A percentile compares a stretch with the other conserved stretches of the same genome.
Conservation (phyloP, 2,797 vertebrate species). For the Dromococcyx pavoninus region DNA sequence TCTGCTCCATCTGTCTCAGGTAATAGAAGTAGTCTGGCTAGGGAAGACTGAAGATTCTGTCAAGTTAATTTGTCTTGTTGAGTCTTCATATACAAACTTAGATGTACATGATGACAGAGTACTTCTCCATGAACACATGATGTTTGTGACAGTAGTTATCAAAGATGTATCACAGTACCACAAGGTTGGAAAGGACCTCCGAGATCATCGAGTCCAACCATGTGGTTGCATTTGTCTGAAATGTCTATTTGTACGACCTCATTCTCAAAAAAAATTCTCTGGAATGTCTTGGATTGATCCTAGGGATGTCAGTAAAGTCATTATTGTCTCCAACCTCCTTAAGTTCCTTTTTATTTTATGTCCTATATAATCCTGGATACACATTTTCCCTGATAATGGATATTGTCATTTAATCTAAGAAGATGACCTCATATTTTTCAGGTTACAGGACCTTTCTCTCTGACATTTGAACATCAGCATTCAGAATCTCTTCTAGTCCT, state of each 20-base stretch:
- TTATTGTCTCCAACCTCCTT: not conserved
- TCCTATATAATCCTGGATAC: not conserved
- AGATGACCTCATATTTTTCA: not conserved
- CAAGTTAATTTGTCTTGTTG: not conserved
- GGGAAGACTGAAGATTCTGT: not conserved
- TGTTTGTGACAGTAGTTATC: not conserved
- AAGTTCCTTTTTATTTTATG: not conserved
- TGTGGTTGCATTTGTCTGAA: not conserved
- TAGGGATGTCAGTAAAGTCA: not conserved
- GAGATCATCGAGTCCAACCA: too few relatives aligned
- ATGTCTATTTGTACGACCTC: not conserved
- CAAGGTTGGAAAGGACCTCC: too few relatives aligned
- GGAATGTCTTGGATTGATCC: not conserved
- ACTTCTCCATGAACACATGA: not conserved
- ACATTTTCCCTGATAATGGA: not conserved
- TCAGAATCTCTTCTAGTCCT: not conserved
- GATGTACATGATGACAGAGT: not conserved
- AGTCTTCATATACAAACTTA: not conserved
- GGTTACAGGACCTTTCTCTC: not conserved
- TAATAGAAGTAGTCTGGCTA: not conserved
- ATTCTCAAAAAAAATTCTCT: not conserved
- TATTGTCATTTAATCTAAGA: not conserved
- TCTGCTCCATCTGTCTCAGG: not conserved
- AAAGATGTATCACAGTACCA: too few relatives aligned
- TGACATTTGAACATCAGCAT: not conserved